Conservation (phyloP, 2,888 invertebrate genomes). For the Ephialtes manifestator region DNA sequence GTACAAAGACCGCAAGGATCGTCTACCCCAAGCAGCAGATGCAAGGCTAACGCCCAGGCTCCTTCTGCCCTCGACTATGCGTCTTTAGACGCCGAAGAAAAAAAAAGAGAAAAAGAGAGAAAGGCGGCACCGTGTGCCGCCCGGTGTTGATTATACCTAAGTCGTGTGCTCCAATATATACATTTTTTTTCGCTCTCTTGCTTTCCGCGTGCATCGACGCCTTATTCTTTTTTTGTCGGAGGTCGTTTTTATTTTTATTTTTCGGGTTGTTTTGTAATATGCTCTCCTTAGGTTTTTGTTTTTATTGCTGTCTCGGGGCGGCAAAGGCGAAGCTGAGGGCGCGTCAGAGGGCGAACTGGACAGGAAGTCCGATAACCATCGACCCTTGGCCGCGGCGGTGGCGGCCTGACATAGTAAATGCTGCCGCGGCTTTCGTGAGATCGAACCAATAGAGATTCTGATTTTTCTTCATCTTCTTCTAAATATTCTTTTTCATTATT, state of each 20-base stretch:
- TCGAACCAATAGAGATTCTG: conserved; percentile 56
- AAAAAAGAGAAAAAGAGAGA: conserved; percentile 23
- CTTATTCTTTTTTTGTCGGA: conserved; percentile 39
- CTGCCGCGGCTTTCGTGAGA: conserved; percentile 63
- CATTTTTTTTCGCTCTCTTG: conserved; percentile 34
- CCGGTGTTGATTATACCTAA: conserved; percentile 64
- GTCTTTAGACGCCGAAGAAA: conserved; percentile 57
- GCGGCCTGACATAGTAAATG: conserved; percentile 77
- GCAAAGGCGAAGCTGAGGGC: conserved; percentile 59
- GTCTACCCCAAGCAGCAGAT: conserved; percentile 60
- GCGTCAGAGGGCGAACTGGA: conserved; percentile 69
- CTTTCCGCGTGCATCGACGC: conserved; percentile 47
- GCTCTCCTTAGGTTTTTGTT: conserved; percentile 41
- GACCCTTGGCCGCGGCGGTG: conserved; percentile 70
- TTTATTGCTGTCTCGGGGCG: conserved; percentile 49
- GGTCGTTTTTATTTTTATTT: background rate
- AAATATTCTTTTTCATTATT: too few species aligned
- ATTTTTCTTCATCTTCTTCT: too few species aligned
- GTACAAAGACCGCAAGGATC: conserved; percentile 58
- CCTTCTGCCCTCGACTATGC: conserved; percentile 49
- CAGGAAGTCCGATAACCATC: conserved; percentile 73
- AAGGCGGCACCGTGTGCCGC: conserved; percentile 55
- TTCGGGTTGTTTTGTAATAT: background rate
- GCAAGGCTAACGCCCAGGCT: conserved; percentile 40
- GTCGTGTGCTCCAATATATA: conserved; percentile 43